Evolutionary conservation across 2,888 invertebrate species (phyloP).

Genomic region (Timema podura): DNA sequence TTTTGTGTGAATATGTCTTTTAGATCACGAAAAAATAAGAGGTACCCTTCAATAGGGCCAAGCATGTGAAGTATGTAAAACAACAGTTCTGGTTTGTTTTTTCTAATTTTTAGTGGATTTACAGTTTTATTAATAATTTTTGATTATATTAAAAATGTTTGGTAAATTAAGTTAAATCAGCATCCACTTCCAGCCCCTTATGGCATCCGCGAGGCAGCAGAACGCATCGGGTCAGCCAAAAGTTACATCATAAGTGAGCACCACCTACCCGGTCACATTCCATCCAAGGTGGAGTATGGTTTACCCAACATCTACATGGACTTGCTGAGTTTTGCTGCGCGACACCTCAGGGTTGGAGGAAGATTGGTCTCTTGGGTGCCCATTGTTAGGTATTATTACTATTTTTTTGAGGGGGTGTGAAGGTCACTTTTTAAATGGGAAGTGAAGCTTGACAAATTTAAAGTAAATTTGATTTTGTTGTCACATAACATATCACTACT

Average conservation of each 20-base stretch:
- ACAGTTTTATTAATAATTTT: background rate
- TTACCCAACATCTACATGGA: constrained; percentile 79
- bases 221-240: constrained; percentile 63
- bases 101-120: no score
- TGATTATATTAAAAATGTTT: background rate
- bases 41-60: no score
- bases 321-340: constrained; percentile 76
- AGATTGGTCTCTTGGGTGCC: constrained; percentile 96
- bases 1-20: no score
- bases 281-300: constrained; percentile 81
- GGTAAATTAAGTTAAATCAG: background rate
- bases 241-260: constrained; percentile 61
- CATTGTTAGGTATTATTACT: constrained; percentile 62
- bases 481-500: background rate
- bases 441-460: background rate
- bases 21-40: no score
- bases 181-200: constrained; percentile 77
- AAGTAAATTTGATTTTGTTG: background rate
- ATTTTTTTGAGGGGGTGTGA: background rate
- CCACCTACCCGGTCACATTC: constrained; percentile 67
- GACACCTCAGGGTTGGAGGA: constrained; percentile 68
- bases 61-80: no score
- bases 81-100: no score
- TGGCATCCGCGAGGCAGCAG: constrained; percentile 92
- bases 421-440: no score